These are phyloP conservation scores for Philonicus albiceps DNA, from an alignment of 2,888 invertebrate genomes.

Conservation along the genomic window DNA sequence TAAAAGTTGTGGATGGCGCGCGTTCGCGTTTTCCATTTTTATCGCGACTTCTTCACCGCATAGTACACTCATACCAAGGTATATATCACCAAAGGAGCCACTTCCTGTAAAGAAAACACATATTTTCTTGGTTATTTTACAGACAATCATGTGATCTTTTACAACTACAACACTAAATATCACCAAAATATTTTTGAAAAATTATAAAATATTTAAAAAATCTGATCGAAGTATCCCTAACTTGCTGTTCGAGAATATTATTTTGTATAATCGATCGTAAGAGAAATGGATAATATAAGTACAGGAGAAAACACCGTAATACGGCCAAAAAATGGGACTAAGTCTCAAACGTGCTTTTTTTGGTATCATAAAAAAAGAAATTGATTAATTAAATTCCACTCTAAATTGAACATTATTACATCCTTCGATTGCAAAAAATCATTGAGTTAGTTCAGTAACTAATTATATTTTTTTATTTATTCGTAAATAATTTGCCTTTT, in stretches of 20 bases:
- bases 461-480: too few species aligned
- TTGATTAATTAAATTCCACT: too few species aligned
- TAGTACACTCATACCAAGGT: constrained; percentile 89
- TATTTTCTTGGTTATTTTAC: background rate
- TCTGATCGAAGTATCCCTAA: background rate
- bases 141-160: background rate
- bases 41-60: constrained; percentile 99
- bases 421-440: too few species aligned
- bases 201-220: background rate
- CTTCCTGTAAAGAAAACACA: constrained; percentile 64
- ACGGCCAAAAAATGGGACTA: too few species aligned
- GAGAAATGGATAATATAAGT: too few species aligned
- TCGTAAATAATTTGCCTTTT: background rate
- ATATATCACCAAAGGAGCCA: constrained; percentile 99
- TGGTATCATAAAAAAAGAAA: too few species aligned
- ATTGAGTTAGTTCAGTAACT: too few species aligned
- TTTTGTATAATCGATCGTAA: too few species aligned
- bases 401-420: too few species aligned
- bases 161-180: background rate
- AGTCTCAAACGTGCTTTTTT: too few species aligned
- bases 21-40: constrained; percentile 95
- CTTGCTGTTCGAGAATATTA: too few species aligned
- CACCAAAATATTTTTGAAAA: background rate
- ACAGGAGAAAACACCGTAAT: too few species aligned
- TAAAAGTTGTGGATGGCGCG: constrained; percentile 97